Evolutionary conservation across 2,888 invertebrate genomes (phyloP), one percentile per base, ranked within the genome.

Genomic region (Galerucella calmariensis): DNA sequence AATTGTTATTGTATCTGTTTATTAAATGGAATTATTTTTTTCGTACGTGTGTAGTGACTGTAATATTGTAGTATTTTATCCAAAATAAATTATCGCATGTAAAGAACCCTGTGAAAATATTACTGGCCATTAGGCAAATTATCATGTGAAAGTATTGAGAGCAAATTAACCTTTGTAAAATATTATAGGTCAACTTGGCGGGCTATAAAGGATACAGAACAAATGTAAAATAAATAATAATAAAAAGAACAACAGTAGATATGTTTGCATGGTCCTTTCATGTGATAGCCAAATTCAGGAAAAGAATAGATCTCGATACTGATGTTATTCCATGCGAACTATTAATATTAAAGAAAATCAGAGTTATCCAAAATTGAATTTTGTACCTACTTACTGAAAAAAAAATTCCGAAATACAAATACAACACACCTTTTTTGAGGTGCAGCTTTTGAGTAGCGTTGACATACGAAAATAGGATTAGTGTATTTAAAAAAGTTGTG

Each of bases 401-500:
- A 56, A 56, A 8, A 56, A 56, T 56, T 56, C 20, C 11, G 11
- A 2, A 20, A 10, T 10, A 56, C 10, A 56, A 56, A 56, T 56
- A 56, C 20, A 20, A 20, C 16, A 16, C 10, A 56, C 16, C 16
- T 10, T 8, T 1, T 51, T 51, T 51, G n/a, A n/a, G 51, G 51
- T 51, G 51, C n/a, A 51, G n/a, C n/a, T 51, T n/a, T 59, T 59
- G 11, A 59, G 20, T 59, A 59, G 59, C 12, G 24, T 24, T 59
- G 10, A 59, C 27, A 59, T 59, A 27, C 14, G 11, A 59, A 59
- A 59, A 27, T 62, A 62, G 35, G 16, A 35, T 62, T 62, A 62
- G 53, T 35, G 20, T 35, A 27, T 70, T 70, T 53, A 12, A 12
- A 20, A 46, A 65, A 27, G 12, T 14, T 65, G 20, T 62, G 12